Base-by-base conservation (phyloP, 2,797 vertebrate species). In the Centropyge bicolor region DNA sequence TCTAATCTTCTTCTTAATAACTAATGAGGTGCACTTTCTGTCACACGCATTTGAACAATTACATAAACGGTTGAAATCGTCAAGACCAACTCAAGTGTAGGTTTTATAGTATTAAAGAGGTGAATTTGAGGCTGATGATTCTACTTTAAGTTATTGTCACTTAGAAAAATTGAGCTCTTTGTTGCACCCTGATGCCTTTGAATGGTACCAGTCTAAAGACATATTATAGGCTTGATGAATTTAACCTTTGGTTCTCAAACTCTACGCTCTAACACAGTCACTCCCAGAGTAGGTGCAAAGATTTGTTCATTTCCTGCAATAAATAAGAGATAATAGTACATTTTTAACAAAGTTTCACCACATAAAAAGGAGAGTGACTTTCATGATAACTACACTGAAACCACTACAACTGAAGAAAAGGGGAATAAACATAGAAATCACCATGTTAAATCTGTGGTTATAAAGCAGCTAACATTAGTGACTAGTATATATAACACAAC, bases 21-120 rank as follows among this genome's bases (percentile, higher is more conserved):
- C 57, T 20, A 72, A 76, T 55, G 27, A 64, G n/a, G 13, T 57
- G 40, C 13, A 9, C 22, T 27, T 70, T 3, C 60, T 52, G 52
- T 48, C 40, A 14, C 22, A 24, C 1, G 13, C 22, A 12, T 8
- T 36, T 19, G 13, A 67, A 46, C 4, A 38, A n/a, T 54, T 19
- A 31, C 2, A 67, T 13, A 19, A 51, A 68, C 0, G 2, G 16
- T 13, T 10, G 14, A 27, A 49, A 49, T 59, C 36, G 27, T 35
- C 0, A 20, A 40, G 5, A 49, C 11, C 43, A 54, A 22, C 12
- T 35, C 12, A 52, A 52, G 43, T 43, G 9, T 14, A 11, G 16
- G 12, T 40, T 45, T 56, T 35, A 16, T 5, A 14, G 1, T 20
- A 20, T 35, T 52, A 36, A 17, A 31, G 31, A 10, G 27, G 46